A percentile compares a stretch with the other conserved stretches of the same genome.
phyloP scores from a whole-genome alignment of 1,140 invertebrate genomes.

The Oscheius sp. region DNA sequence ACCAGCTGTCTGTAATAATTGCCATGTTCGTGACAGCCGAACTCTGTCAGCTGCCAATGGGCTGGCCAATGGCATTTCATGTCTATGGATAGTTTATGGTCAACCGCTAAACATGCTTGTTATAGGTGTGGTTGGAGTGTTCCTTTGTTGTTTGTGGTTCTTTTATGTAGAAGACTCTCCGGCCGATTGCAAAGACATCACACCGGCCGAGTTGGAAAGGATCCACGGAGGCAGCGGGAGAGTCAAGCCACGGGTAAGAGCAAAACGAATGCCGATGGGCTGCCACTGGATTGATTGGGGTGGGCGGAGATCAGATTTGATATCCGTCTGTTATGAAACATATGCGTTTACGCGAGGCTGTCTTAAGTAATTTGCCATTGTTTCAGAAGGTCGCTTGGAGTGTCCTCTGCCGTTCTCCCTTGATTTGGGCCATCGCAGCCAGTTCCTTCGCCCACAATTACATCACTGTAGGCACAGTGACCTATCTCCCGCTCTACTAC shows the following conservation, averaged over 20 bases:
- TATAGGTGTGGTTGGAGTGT: conserved; percentile 48
- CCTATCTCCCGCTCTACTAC: conserved; percentile 58
- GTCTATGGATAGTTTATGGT: conserved; percentile 43
- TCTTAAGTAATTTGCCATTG: no score
- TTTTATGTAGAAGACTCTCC: conserved; percentile 50
- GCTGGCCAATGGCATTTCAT: conserved; percentile 58
- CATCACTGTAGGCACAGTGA: conserved; percentile 60
- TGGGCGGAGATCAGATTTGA: background rate
- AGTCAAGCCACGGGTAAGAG: conserved; percentile 13
- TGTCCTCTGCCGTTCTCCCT: conserved; percentile 47
- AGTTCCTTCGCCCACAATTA: conserved; percentile 57
- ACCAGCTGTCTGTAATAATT: conserved; percentile 58
- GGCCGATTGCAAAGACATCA: conserved; percentile 39
- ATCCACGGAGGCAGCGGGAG: conserved; percentile 35
- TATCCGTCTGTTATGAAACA: background rate
- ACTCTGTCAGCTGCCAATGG: conserved; percentile 51
- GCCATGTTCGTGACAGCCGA: conserved; percentile 60
- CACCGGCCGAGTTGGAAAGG: conserved; percentile 37
- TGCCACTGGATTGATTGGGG: background rate
- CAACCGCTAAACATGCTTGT: background rate
- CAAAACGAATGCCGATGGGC: background rate
- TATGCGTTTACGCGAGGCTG: background rate
- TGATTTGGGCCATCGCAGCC: conserved; percentile 53
- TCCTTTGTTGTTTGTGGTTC: conserved; percentile 51
- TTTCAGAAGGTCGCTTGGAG: conserved; percentile 41